These are phyloP conservation scores for Lapara coniferarum DNA, from an alignment of 2,888 invertebrate species.

Conservation along the genomic window DNA sequence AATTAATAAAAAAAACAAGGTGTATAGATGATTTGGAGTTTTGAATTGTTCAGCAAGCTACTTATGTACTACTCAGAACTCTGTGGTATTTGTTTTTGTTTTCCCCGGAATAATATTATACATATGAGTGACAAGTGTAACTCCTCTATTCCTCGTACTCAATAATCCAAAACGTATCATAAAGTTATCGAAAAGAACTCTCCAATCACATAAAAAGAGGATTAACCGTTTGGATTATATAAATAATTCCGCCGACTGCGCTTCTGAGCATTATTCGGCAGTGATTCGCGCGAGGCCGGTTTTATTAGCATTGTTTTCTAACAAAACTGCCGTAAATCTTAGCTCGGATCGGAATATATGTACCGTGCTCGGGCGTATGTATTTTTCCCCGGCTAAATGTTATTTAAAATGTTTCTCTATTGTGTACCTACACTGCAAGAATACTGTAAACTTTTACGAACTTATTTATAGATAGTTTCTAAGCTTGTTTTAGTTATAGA, in stretches of 20 bases:
- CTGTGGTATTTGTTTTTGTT: too few species aligned
- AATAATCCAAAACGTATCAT: background rate
- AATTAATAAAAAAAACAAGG: too few species aligned
- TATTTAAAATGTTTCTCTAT: background rate
- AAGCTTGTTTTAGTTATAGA: too few species aligned
- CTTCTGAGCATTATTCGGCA: constrained; percentile 10
- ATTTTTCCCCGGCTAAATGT: background rate
- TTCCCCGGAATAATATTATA: too few species aligned
- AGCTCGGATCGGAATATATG: constrained; percentile 14
- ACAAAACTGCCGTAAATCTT: constrained; percentile 21
- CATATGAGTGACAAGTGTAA: too few species aligned
- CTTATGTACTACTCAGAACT: too few species aligned
- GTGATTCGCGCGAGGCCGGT: constrained; percentile 5
- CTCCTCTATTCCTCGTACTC: background rate
- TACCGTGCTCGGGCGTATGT: background rate
- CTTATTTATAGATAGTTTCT: too few species aligned
- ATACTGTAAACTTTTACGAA: too few species aligned
- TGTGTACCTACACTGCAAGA: background rate
- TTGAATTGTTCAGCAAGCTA: too few species aligned
- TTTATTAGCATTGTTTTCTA: constrained; percentile 23
- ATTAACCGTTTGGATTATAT: constrained; percentile 10
- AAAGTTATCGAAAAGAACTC: background rate
- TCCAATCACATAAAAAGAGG: background rate
- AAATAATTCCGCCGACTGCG: constrained; percentile 11
- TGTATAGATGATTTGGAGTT: too few species aligned